These are phyloP conservation scores for Imbricaverruca yamaguchii DNA, from an alignment of 2,888 invertebrate species.

Conservation along the genomic window DNA sequence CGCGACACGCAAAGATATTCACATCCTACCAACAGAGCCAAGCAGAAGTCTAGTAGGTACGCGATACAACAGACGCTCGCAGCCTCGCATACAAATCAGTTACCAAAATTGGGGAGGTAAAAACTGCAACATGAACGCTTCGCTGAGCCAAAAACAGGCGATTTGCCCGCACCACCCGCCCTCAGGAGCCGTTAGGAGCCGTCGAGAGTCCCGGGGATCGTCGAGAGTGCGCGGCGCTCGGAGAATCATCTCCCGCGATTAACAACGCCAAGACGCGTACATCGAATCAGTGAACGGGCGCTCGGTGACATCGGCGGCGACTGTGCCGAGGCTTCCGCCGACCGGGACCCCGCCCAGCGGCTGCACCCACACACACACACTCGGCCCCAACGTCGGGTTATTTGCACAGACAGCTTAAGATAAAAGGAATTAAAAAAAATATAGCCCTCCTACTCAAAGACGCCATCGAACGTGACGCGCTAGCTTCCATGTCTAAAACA, in stretches of 20 bases:
- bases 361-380: too few relatives aligned
- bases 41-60: neutral
- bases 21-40: neutral
- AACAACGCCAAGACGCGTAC: too few relatives aligned
- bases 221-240: too few relatives aligned
- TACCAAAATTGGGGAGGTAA: slow-evolving; percentile 12
- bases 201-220: too few relatives aligned
- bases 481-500: neutral
- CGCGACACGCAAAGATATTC: neutral
- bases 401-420: slow-evolving; percentile 7
- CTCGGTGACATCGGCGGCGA: too few relatives aligned
- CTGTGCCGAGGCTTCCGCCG: too few relatives aligned
- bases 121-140: neutral
- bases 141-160: too few relatives aligned
- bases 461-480: neutral
- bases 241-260: neutral
- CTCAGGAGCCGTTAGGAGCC: too few relatives aligned
- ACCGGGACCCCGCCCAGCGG: too few relatives aligned
- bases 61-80: too few relatives aligned
- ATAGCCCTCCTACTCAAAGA: neutral
- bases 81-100: slow-evolving; percentile 6
- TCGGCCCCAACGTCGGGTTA: neutral
- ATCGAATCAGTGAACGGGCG: too few relatives aligned
- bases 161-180: too few relatives aligned
- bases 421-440: slow-evolving; percentile 2